These are phyloP conservation scores for Eurois occulta DNA, from an alignment of 2,888 invertebrate genomes.

Conservation along the genomic window DNA sequence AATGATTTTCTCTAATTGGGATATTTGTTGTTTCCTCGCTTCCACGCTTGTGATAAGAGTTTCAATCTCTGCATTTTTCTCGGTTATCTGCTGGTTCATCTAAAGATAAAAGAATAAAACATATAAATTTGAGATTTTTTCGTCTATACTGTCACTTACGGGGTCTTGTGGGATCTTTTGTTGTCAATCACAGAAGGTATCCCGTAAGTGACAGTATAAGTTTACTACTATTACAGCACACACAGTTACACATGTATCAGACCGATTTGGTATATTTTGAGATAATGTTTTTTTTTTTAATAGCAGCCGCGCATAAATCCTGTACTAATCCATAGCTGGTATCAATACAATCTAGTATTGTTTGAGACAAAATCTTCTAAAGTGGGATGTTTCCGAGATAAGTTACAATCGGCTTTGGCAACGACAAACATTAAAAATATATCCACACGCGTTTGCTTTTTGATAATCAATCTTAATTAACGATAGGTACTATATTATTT, in stretches of 20 bases:
- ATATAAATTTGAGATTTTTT: neutral
- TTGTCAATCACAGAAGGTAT: too few relatives aligned
- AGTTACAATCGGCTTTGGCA: too few relatives aligned
- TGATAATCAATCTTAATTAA: too few relatives aligned
- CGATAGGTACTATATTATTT: too few relatives aligned
- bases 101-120: slow-evolving; percentile 64
- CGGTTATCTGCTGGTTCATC: slow-evolving; percentile 77
- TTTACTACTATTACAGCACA: neutral
- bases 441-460: too few relatives aligned
- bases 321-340: neutral
- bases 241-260: neutral
- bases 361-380: too few relatives aligned
- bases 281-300: neutral
- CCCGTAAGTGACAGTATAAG: too few relatives aligned
- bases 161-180: too few relatives aligned
- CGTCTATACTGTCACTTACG: too few relatives aligned
- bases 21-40: slow-evolving; percentile 78
- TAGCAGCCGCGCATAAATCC: neutral
- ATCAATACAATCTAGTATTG: neutral
- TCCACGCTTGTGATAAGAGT: slow-evolving; percentile 76
- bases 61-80: slow-evolving; percentile 83
- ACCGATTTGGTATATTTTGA: neutral
- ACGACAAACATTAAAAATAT: too few relatives aligned
- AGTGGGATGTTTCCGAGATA: too few relatives aligned
- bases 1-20: slow-evolving; percentile 84